Evolutionary conservation across 2,797 vertebrate species (phyloP).

Genomic region (Gallirallus australis): DNA sequence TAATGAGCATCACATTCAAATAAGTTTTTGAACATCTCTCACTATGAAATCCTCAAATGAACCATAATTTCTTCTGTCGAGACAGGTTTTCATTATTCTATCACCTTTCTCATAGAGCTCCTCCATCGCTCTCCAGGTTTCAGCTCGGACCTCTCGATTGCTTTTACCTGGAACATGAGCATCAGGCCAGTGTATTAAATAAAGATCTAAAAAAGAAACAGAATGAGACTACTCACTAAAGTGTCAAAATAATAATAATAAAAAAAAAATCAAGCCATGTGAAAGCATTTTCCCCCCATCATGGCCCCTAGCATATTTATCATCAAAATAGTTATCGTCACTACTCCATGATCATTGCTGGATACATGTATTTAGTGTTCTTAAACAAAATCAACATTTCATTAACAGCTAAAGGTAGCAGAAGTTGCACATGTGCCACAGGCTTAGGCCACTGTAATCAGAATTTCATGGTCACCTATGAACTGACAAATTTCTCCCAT

Average conservation of each 20-base stretch:
- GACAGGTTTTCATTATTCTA: not conserved
- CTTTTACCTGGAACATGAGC: constrained; percentile 59
- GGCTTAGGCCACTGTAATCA: not conserved
- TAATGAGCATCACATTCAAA: not conserved
- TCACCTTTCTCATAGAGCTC: constrained; percentile 82
- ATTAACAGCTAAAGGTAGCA: not conserved
- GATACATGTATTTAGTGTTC: not conserved
- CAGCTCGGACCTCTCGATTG: constrained; percentile 78
- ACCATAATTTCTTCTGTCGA: not conserved
- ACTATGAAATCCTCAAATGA: not conserved
- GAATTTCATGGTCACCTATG: not conserved
- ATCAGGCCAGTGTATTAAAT: constrained; percentile 85
- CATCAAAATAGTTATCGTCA: not conserved
- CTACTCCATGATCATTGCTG: not conserved
- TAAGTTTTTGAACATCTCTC: not conserved
- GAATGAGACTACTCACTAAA: not conserved
- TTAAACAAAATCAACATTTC: not conserved
- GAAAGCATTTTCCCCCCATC: not conserved
- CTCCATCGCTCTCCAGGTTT: constrained; percentile 82
- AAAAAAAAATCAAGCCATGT: not conserved
- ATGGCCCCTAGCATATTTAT: not conserved
- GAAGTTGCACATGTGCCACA: not conserved
- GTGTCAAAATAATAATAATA: too few species aligned
- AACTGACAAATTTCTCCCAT: not conserved
- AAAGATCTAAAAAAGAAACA: constrained; percentile 80